Conservation (phyloP, 2,888 invertebrate species). For the Hydrotaea cyrtoneurina region DNA sequence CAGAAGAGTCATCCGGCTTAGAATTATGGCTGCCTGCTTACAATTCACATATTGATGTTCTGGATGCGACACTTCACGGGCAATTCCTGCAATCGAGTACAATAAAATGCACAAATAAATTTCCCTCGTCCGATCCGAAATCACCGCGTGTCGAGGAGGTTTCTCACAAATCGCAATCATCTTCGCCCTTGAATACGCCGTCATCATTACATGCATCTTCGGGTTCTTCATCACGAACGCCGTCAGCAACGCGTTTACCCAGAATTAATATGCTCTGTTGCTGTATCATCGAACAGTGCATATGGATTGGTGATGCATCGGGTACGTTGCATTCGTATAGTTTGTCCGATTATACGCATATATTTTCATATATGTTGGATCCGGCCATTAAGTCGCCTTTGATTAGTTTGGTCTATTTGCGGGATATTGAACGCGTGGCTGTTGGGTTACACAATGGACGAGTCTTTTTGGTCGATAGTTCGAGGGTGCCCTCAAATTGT, state of each 20-base stretch:
- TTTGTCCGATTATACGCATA: slow-evolving; percentile 83
- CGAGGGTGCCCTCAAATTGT: slow-evolving; percentile 83
- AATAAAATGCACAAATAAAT: slow-evolving; percentile 76
- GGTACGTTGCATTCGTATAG: slow-evolving; percentile 93
- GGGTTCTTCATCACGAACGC: slow-evolving; percentile 66
- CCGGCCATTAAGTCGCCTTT: slow-evolving; percentile 85
- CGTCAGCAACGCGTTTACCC: slow-evolving; percentile 73
- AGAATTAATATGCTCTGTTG: slow-evolving; percentile 79
- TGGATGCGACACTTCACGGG: slow-evolving; percentile 82
- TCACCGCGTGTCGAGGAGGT: slow-evolving; percentile 61
- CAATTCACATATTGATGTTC: slow-evolving; percentile 85
- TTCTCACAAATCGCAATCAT: slow-evolving; percentile 68
- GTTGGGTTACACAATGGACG: slow-evolving; percentile 90
- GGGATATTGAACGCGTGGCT: slow-evolving; percentile 87
- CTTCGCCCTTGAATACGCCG: slow-evolving; percentile 59
- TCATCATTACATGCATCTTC: slow-evolving; percentile 69
- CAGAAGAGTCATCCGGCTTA: slow-evolving; percentile 83
- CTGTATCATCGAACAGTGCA: slow-evolving; percentile 87
- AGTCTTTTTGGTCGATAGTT: slow-evolving; percentile 87
- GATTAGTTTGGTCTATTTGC: slow-evolving; percentile 86
- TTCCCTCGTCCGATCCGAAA: slow-evolving; percentile 71
- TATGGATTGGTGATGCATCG: slow-evolving; percentile 95
- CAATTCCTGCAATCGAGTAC: slow-evolving; percentile 84
- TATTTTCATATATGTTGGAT: slow-evolving; percentile 87
- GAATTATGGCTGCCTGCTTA: slow-evolving; percentile 90